These are phyloP conservation scores for Heteronetta atricapilla DNA, from an alignment of 2,113 vertebrate species.

Conservation along the genomic window DNA sequence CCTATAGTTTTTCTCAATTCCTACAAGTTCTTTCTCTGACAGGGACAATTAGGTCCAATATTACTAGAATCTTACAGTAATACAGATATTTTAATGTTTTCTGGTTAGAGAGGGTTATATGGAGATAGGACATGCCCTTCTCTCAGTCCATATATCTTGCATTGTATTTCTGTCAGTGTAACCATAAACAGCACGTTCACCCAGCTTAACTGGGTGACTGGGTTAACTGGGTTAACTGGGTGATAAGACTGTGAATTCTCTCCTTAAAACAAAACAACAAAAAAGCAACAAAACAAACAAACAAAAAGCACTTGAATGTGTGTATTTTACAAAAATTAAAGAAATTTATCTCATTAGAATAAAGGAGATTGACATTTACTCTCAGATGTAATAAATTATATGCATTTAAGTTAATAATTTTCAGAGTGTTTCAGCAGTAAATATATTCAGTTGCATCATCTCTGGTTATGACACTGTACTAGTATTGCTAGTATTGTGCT, in stretches of 20 bases:
- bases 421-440: neutral
- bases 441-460: neutral
- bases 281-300: no score
- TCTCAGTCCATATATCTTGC: fast-evolving
- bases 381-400: neutral
- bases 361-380: neutral
- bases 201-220: no score
- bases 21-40: neutral
- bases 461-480: neutral
- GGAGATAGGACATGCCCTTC: neutral
- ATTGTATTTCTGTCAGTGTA: neutral
- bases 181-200: neutral
- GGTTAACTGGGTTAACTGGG: no score
- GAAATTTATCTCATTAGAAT: neutral
- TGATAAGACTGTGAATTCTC: neutral
- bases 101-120: neutral
- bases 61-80: neutral
- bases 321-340: neutral
- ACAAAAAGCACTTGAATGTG: no score
- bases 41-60: neutral
- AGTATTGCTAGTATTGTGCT: no score
- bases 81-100: neutral
- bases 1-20: neutral
- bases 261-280: neutral
- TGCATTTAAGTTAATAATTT: neutral